Evolutionary conservation across 2,797 vertebrate genomes (phyloP).

Genomic region (Neopelma chrysocephalum): DNA sequence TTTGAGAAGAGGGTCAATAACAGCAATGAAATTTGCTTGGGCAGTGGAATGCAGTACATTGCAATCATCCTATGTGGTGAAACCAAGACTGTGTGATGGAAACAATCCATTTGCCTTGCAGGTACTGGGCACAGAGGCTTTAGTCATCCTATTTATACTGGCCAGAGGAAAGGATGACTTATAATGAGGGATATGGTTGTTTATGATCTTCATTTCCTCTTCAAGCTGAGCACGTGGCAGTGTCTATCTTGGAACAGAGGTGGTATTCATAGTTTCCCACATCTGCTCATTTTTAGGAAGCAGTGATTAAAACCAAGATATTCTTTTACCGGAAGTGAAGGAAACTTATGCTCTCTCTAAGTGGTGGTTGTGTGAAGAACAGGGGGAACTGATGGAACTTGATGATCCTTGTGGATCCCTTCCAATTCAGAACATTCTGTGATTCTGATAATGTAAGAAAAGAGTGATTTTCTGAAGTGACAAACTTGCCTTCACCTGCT

Average conservation of each 20-base stretch:
- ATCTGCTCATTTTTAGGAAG: neutral
- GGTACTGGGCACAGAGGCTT: neutral
- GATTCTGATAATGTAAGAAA: neutral
- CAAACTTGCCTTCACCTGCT: neutral
- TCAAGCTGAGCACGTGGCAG: neutral
- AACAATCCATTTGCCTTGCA: neutral
- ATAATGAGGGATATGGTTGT: neutral
- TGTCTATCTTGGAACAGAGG: neutral
- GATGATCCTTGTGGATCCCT: neutral
- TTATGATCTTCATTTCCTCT: neutral
- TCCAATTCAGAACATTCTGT: neutral
- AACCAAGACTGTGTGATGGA: neutral
- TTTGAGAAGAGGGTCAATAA: neutral
- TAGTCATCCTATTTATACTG: neutral
- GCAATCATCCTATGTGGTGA: neutral
- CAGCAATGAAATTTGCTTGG: neutral
- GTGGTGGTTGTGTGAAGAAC: neutral
- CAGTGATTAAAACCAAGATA: neutral
- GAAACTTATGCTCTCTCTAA: neutral
- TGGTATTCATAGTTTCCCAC: neutral
- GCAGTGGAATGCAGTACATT: neutral
- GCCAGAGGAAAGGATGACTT: neutral
- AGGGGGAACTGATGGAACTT: neutral
- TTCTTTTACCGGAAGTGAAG: neutral
- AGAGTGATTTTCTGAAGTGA: neutral